Percentiles rank a stretch among this genome's conserved stretches.
Conservation (phyloP, 2,797 vertebrate genomes). For the Girardinus metallicus region DNA sequence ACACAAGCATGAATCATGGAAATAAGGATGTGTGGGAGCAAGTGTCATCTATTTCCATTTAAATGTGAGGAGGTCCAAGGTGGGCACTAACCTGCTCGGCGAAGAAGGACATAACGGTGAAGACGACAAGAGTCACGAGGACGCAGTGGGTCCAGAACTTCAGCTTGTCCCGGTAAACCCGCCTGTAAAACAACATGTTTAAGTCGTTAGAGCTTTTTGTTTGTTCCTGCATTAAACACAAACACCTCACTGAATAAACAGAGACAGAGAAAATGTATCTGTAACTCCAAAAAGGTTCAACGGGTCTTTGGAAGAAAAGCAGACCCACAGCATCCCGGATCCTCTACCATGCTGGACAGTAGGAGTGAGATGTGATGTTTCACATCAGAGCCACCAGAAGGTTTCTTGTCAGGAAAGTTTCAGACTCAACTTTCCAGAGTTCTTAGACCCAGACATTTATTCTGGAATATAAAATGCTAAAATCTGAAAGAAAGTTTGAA, state of each 20-base stretch:
- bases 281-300: background rate
- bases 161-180: constrained; percentile 93
- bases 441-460: background rate
- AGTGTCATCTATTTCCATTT: constrained; percentile 14
- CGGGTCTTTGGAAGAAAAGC: background rate
- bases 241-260: background rate
- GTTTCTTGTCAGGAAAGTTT: background rate
- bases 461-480: background rate
- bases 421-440: background rate
- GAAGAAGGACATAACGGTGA: constrained; percentile 97
- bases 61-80: constrained; percentile 8
- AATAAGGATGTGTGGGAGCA: constrained; percentile 20
- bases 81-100: constrained; percentile 92
- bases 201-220: background rate
- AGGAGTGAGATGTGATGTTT: too few relatives aligned
- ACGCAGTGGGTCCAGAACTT: constrained; percentile 99
- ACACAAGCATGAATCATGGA: constrained; percentile 58
- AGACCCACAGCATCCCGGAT: background rate
- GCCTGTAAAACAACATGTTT: constrained; percentile 77
- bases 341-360: background rate
- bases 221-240: background rate
- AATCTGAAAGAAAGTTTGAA: background rate
- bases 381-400: background rate
- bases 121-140: constrained; percentile 91
- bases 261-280: background rate